phyloP scores from a whole-genome alignment of 1,140 invertebrate genomes.

The Microplitis demolitor region DNA sequence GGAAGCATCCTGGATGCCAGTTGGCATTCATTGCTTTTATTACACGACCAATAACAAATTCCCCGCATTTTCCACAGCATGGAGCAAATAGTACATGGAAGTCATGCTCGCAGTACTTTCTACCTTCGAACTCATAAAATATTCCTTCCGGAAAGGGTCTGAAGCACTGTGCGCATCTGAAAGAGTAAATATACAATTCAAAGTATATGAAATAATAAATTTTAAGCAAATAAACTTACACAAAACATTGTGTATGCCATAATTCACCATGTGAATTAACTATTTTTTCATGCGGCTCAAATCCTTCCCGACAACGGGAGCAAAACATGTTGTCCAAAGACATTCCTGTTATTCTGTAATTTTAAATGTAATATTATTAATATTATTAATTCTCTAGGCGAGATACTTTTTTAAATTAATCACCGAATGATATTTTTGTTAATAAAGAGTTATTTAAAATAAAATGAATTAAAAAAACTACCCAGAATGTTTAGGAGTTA shows the following conservation, averaged over 20 bases:
- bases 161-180: constrained; percentile 98
- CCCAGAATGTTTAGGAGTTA: constrained; percentile 13
- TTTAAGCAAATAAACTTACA: constrained; percentile 72
- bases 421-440: not conserved
- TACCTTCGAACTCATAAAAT: constrained; percentile 98
- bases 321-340: constrained; percentile 90
- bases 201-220: constrained; percentile 14
- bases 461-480: constrained; percentile 4
- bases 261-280: constrained; percentile 98
- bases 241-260: constrained; percentile 99
- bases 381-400: not conserved
- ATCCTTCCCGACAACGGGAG: constrained; percentile 91
- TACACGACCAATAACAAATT: constrained; percentile 96
- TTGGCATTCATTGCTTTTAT: constrained; percentile 99
- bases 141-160: constrained; percentile 96
- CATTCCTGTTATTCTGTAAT: constrained; percentile 75
- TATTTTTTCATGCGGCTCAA: constrained; percentile 96
- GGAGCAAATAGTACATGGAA: constrained; percentile 98
- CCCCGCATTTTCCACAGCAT: constrained; percentile 95
- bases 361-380: not conserved
- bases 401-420: no score
- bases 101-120: constrained; percentile 99
- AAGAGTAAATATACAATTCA: constrained; percentile 25
- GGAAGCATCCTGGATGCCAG: constrained; percentile 98
- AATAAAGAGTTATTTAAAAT: no score